Conservation (phyloP, 2,888 invertebrate genomes). For the Tenodera sinensis region DNA sequence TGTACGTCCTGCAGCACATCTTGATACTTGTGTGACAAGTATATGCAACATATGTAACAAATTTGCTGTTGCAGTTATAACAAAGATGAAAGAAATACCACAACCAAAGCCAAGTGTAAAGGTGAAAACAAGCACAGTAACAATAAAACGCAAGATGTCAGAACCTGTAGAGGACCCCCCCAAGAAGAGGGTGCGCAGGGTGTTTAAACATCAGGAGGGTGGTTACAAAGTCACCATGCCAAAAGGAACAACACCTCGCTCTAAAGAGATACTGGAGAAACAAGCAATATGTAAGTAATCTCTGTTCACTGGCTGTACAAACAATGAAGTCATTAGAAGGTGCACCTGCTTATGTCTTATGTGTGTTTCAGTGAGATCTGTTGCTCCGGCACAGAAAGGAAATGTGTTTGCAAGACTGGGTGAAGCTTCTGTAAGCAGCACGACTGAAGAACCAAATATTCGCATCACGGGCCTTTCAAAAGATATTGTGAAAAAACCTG, state of each 20-base stretch:
- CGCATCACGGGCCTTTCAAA: constrained; percentile 44
- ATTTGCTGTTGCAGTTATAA: background rate
- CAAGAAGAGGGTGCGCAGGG: constrained; percentile 42
- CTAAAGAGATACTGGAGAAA: constrained; percentile 42
- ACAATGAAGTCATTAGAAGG: background rate
- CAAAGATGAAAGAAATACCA: constrained; percentile 14
- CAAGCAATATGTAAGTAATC: constrained; percentile 21
- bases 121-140: background rate
- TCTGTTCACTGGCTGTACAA: background rate
- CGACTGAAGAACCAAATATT: constrained; percentile 41
- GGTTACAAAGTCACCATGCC: constrained; percentile 50
- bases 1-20: background rate
- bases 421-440: constrained; percentile 48
- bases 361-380: background rate
- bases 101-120: background rate
- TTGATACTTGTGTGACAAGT: background rate
- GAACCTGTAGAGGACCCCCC: background rate
- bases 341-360: background rate
- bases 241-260: constrained; percentile 45
- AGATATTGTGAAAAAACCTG: constrained; percentile 39
- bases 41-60: background rate
- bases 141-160: constrained; percentile 34
- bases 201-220: constrained; percentile 54
- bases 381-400: constrained; percentile 33
- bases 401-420: constrained; percentile 53